phyloP scores from a whole-genome alignment of 2,888 invertebrate species.

The Spialia ferax region DNA sequence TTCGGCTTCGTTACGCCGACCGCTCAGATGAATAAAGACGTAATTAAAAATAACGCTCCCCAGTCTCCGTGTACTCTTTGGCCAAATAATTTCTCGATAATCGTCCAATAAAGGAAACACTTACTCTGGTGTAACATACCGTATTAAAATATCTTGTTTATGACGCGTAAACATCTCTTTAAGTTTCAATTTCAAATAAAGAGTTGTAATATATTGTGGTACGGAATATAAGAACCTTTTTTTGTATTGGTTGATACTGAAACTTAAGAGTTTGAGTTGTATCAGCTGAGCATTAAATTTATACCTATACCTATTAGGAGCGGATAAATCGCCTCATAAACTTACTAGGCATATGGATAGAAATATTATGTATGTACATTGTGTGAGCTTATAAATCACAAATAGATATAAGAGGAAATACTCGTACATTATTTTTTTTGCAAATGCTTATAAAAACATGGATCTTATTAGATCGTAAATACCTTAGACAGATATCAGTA shows the following conservation, averaged over 20 bases:
- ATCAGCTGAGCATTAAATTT: background rate
- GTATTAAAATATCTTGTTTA: constrained; percentile 46
- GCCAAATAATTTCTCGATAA: constrained; percentile 43
- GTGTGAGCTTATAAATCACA: too few relatives aligned
- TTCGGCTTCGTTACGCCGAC: constrained; percentile 63
- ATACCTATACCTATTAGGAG: too few relatives aligned
- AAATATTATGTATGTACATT: too few relatives aligned
- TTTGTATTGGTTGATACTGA: background rate
- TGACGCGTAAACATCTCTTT: constrained; percentile 38
- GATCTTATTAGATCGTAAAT: too few relatives aligned
- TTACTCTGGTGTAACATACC: constrained; percentile 50
- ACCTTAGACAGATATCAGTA: too few relatives aligned
- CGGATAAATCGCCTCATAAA: too few relatives aligned
- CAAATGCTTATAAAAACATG: too few relatives aligned
- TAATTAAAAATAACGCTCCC: constrained; percentile 66
- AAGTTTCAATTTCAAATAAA: constrained; percentile 29
- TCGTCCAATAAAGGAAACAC: constrained; percentile 57
- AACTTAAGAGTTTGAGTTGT: background rate
- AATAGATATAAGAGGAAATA: too few relatives aligned
- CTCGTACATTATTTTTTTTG: too few relatives aligned
- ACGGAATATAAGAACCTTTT: background rate
- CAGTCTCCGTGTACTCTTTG: constrained; percentile 40
- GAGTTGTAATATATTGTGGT: background rate
- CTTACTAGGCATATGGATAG: too few relatives aligned
- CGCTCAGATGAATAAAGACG: constrained; percentile 60